Conservation (phyloP, 1,140 invertebrate species). For the Aporrectodea caliginosa region DNA sequence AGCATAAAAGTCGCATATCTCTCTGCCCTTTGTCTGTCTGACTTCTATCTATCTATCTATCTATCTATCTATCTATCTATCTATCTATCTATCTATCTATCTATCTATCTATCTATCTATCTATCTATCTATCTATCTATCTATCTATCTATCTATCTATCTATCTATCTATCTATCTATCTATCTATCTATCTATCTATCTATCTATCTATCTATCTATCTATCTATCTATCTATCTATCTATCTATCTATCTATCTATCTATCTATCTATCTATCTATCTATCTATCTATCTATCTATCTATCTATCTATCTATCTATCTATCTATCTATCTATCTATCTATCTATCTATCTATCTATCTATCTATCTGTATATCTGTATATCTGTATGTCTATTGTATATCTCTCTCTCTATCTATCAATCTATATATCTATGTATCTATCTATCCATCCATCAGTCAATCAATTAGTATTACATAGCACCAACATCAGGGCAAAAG, state of each 20-base stretch:
- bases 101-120: conserved; percentile 3
- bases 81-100: conserved; percentile 3
- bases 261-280: conserved; percentile 3
- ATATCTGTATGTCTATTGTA: neutral
- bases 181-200: conserved; percentile 3
- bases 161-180: conserved; percentile 3
- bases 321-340: conserved; percentile 3
- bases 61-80: conserved; percentile 3
- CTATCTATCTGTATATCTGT: neutral
- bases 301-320: conserved; percentile 3
- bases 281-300: conserved; percentile 3
- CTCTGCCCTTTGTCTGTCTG: neutral
- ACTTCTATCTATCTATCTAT: neutral
- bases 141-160: neutral
- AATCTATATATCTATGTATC: neutral
- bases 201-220: conserved; percentile 3
- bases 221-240: conserved; percentile 3
- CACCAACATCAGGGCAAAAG: too few species aligned
- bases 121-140: conserved; percentile 3
- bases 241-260: conserved; percentile 3
- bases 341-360: conserved; percentile 3
- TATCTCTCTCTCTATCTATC: neutral
- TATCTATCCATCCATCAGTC: neutral
- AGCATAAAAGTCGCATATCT: too few species aligned
- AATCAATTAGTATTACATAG: too few species aligned